Conservation (phyloP, 2,888 invertebrate genomes). For the Agrochola litura region DNA sequence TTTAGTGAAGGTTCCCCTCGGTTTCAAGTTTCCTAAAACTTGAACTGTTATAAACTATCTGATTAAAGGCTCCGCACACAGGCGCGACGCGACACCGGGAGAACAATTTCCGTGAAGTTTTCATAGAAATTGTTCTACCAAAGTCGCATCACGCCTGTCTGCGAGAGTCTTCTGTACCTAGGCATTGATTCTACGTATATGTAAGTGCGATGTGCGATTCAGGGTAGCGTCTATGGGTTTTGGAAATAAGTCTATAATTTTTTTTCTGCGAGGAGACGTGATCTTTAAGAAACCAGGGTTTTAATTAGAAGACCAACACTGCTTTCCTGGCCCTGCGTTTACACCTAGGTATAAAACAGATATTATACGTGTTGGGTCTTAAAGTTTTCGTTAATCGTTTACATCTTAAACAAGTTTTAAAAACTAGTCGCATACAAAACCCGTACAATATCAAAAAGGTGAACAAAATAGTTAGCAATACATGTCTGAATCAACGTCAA, state of each 20-base stretch:
- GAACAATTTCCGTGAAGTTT: no score
- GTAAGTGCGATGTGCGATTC: no score
- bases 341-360: no score
- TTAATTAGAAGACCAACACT: background rate
- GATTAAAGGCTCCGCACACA: no score
- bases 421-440: background rate
- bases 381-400: no score
- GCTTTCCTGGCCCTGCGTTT: background rate
- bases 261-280: background rate
- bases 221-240: background rate
- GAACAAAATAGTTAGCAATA: background rate
- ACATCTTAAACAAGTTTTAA: no score
- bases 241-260: background rate
- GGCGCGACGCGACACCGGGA: no score
- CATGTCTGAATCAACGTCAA: no score
- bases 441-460: background rate
- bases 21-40: background rate
- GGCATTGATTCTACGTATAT: background rate
- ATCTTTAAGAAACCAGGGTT: background rate
- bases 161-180: background rate
- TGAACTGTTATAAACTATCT: background rate
- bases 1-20: background rate
- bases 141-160: no score
- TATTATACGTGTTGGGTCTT: no score
- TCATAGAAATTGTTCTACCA: no score